Percentiles rank a stretch among this genome's conserved stretches.
Evolutionary conservation across 2,797 vertebrate species (phyloP).

Genomic region (Emys orbicularis): DNA sequence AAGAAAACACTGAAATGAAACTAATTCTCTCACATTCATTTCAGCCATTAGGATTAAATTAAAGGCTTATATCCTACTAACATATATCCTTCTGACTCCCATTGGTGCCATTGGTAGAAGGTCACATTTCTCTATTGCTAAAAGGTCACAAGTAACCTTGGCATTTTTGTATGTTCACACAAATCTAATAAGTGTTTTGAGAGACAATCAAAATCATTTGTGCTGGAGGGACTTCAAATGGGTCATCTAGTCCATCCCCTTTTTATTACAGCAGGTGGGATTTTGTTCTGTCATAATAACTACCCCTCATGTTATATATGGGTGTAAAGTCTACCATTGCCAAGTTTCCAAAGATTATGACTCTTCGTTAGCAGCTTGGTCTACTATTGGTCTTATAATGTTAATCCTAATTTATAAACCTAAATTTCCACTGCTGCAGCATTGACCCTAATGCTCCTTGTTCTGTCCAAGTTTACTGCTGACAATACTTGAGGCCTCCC

Average conservation of each 20-base stretch:
- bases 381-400: neutral
- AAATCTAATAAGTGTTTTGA: rapidly evolving
- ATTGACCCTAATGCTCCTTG: neutral
- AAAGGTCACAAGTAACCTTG: neutral
- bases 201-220: neutral
- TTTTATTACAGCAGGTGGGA: neutral
- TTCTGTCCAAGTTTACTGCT: neutral
- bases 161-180: neutral
- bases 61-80: neutral
- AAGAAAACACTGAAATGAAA: neutral
- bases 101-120: neutral
- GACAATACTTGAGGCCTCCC: neutral
- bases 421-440: neutral
- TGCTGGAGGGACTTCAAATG: neutral
- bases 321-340: neutral
- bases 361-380: neutral
- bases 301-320: rapidly evolving
- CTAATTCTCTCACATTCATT: neutral
- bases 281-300: neutral
- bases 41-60: neutral
- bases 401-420: neutral
- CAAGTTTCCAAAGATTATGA: neutral
- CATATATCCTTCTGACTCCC: neutral
- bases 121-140: neutral
- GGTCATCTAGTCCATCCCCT: neutral